phyloP scores from a whole-genome alignment of 2,113 vertebrate species.

The Sinocyclocheilus grahami region DNA sequence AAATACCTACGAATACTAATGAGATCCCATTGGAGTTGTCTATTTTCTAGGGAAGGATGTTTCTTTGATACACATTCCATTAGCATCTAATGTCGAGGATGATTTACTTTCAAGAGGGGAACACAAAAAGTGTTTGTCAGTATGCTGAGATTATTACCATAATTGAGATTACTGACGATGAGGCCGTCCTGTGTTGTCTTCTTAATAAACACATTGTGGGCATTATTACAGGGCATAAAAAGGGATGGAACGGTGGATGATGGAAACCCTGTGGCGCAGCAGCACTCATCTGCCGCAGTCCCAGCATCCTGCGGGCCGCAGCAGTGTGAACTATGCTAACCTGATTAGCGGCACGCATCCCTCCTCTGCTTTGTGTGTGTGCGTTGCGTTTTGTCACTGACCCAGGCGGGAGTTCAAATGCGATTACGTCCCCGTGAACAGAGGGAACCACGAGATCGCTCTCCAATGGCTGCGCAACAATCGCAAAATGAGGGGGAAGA shows the following conservation, averaged over 20 bases:
- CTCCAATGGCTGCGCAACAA: constrained; percentile 43
- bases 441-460: constrained; percentile 29
- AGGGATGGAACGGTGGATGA: constrained; percentile 40
- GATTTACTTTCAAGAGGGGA: constrained; percentile 29
- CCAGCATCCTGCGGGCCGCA: constrained; percentile 27
- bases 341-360: constrained; percentile 55
- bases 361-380: constrained; percentile 51
- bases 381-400: constrained; percentile 50
- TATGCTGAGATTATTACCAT: constrained; percentile 54
- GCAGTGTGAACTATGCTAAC: constrained; percentile 47
- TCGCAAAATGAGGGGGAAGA: neutral
- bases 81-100: constrained; percentile 6
- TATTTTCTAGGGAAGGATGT: constrained; percentile 8
- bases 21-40: neutral
- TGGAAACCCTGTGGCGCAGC: constrained; percentile 40
- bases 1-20: neutral
- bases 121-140: constrained; percentile 45
- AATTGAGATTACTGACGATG: constrained; percentile 49
- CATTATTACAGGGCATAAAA: constrained; percentile 48
- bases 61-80: constrained; percentile 37
- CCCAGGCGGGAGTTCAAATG: constrained; percentile 56
- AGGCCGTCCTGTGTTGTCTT: constrained; percentile 42
- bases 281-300: constrained; percentile 42
- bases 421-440: constrained; percentile 57
- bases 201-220: constrained; percentile 55